A percentile compares a stretch with the other conserved stretches of the same genome.
These are phyloP conservation scores for Uropsilus gracilis DNA, from an alignment of 2,113 vertebrate genomes.

Conservation along the genomic window DNA sequence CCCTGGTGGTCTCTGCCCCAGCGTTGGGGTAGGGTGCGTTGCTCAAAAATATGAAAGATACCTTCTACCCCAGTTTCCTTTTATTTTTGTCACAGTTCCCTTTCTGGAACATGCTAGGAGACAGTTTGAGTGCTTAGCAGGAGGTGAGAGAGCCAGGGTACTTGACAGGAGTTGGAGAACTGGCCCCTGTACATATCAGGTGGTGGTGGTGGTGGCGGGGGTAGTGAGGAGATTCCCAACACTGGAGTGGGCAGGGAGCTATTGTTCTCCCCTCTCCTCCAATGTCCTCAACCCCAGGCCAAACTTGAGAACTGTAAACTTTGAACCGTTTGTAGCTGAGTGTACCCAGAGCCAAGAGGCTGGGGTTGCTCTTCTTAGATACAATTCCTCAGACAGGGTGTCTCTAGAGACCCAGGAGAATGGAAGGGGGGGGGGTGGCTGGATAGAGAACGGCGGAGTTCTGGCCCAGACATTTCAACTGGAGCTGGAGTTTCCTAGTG, in stretches of 20 bases:
- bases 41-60: background rate
- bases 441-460: background rate
- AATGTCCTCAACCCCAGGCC: background rate
- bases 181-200: background rate
- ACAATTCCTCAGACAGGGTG: background rate
- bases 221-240: background rate
- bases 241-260: background rate
- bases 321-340: background rate
- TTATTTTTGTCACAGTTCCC: background rate
- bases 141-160: background rate
- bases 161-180: background rate
- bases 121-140: background rate
- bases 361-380: background rate
- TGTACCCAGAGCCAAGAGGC: background rate
- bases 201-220: no score
- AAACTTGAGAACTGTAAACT: background rate
- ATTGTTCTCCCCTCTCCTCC: background rate
- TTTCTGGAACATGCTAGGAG: background rate
- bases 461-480: background rate
- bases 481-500: background rate
- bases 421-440: fast-evolving
- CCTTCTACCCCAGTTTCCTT: background rate
- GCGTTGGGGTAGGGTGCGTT: background rate
- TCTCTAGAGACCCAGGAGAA: background rate
- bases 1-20: background rate